These are phyloP conservation scores for Meloidogyne chitwoodi DNA, from an alignment of 1,140 invertebrate species.

Conservation along the genomic window DNA sequence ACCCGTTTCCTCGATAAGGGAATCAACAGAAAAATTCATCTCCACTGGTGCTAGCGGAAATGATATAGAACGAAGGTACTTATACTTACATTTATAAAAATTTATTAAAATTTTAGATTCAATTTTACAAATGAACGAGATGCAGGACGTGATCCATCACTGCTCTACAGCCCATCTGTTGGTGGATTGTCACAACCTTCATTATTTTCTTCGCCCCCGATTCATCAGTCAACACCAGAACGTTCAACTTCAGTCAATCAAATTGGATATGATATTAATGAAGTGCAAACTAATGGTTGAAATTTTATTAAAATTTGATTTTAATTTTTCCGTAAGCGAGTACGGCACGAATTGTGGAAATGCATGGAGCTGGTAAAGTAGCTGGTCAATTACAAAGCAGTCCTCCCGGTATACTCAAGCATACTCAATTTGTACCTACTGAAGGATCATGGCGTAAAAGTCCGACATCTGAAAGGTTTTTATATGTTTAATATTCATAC, in stretches of 20 bases:
- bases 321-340: constrained; percentile 19
- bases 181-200: background rate
- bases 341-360: constrained; percentile 49
- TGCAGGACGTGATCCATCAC: constrained; percentile 46
- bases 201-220: background rate
- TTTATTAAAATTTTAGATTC: constrained; percentile 27
- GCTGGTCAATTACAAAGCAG: background rate
- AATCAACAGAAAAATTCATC: constrained; percentile 30
- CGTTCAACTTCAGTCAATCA: constrained; percentile 38
- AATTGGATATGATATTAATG: constrained; percentile 55
- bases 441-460: background rate
- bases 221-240: constrained; percentile 18
- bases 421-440: background rate
- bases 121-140: constrained; percentile 55
- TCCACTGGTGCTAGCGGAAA: constrained; percentile 1
- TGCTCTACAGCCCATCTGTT: constrained; percentile 36
- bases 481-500: background rate
- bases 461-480: constrained; percentile 8
- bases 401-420: background rate
- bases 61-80: constrained; percentile 25
- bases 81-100: background rate
- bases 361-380: constrained; percentile 45
- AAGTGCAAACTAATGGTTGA: constrained; percentile 46
- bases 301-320: background rate
- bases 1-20: constrained; percentile 3